Conservation (phyloP, 2,888 invertebrate genomes). For the Aspidiotus destructor region DNA sequence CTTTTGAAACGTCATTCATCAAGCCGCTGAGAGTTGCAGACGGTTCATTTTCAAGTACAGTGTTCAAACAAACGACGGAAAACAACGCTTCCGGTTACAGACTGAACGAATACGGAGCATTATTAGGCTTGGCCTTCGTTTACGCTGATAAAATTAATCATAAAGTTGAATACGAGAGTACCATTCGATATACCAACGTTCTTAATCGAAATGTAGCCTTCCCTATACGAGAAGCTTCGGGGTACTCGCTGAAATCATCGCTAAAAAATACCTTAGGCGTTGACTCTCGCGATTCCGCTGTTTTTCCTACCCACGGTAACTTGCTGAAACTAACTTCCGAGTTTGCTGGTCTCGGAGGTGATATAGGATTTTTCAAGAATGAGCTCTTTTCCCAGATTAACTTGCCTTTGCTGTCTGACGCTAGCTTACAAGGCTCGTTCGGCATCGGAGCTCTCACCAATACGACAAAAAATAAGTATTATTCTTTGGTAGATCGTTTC, state of each 20-base stretch:
- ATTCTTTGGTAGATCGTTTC: slow-evolving; percentile 61
- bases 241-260: slow-evolving; percentile 81
- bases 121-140: slow-evolving; percentile 27
- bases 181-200: slow-evolving; percentile 64
- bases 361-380: slow-evolving; percentile 79
- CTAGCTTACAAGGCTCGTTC: slow-evolving; percentile 53
- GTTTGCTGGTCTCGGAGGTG: slow-evolving; percentile 81
- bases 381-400: slow-evolving; percentile 64
- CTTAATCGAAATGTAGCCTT: slow-evolving; percentile 67
- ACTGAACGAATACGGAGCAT: slow-evolving; percentile 32
- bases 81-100: slow-evolving; percentile 34
- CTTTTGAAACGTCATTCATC: slow-evolving; percentile 65
- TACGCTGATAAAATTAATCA: slow-evolving; percentile 48
- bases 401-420: slow-evolving; percentile 52
- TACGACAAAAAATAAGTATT: slow-evolving; percentile 52
- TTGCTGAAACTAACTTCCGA: slow-evolving; percentile 66
- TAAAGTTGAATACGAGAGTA: slow-evolving; percentile 77
- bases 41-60: slow-evolving; percentile 15
- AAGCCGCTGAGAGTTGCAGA: slow-evolving; percentile 58
- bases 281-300: slow-evolving; percentile 67
- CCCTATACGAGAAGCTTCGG: slow-evolving; percentile 75
- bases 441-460: slow-evolving; percentile 54
- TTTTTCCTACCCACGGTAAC: slow-evolving; percentile 68
- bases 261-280: slow-evolving; percentile 66
- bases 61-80: slow-evolving; percentile 34